phyloP scores from a whole-genome alignment of 2,888 invertebrate species.

The Hermodice carunculata region DNA sequence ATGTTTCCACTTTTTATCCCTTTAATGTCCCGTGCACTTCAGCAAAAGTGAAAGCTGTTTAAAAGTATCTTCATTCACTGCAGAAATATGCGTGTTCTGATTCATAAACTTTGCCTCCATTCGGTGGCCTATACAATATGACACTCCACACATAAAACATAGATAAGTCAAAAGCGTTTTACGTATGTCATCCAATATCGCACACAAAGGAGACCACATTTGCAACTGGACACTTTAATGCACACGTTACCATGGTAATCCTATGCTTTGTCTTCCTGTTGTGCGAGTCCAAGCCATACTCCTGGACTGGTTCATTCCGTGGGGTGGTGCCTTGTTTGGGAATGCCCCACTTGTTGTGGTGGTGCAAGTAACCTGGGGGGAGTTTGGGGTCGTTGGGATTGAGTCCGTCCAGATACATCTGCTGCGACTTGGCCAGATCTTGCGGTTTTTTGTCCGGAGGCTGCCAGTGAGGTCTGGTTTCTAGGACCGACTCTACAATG shows the following conservation, averaged over 20 bases:
- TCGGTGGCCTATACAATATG: no score
- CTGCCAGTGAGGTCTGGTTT: constrained; percentile 58
- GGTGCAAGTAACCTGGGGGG: constrained; percentile 50
- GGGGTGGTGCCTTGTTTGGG: constrained; percentile 37
- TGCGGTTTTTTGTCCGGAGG: constrained; percentile 58
- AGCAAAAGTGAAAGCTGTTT: no score
- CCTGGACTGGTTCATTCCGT: constrained; percentile 9
- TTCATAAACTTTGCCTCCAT: no score
- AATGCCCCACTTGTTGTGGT: constrained; percentile 63
- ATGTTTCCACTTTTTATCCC: no score
- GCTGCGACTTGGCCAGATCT: constrained; percentile 56
- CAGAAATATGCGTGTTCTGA: no score
- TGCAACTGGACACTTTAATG: no score
- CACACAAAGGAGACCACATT: no score
- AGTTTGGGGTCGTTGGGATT: constrained; percentile 62
- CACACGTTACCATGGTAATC: neutral
- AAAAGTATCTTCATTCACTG: no score
- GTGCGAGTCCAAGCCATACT: neutral
- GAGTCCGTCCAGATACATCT: constrained; percentile 54
- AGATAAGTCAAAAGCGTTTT: no score
- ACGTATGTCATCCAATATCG: no score
- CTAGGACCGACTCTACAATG: constrained; percentile 36
- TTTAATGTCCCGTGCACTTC: no score
- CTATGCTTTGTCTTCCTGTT: neutral
- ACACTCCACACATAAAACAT: no score